Percentiles rank a stretch among this genome's conserved stretches.
Conservation (phyloP, 2,888 invertebrate genomes). For the Aquatica leii region DNA sequence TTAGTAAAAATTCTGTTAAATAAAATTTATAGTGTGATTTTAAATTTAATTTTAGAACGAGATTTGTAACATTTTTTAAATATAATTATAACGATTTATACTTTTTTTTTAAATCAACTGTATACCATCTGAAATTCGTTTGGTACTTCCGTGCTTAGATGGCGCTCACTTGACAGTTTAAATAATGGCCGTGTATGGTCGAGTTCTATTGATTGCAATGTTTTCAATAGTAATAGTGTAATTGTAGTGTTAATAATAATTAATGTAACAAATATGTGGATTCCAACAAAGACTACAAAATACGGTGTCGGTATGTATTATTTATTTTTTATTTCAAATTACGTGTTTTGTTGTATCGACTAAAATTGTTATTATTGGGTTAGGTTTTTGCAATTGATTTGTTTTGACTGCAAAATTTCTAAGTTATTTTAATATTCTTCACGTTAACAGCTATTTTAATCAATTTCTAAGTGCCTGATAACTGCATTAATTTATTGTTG, state of each 20-base stretch:
- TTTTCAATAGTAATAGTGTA: conserved; percentile 45
- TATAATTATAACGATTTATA: too few relatives aligned
- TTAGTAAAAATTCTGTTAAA: too few relatives aligned
- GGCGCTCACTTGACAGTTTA: conserved; percentile 16
- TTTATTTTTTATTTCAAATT: conserved; percentile 10
- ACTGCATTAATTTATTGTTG: too few relatives aligned
- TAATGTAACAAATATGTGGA: conserved; percentile 68
- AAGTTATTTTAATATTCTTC: conserved; percentile 2
- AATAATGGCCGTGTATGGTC: conserved; percentile 53
- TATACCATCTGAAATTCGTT: too few relatives aligned
- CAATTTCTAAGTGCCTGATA: neutral
- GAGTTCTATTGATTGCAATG: conserved; percentile 56
- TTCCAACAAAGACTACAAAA: conserved; percentile 76
- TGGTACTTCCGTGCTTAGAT: neutral
- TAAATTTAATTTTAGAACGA: too few relatives aligned
- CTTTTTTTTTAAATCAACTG: too few relatives aligned
- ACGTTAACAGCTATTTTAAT: neutral
- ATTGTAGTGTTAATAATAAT: conserved; percentile 26
- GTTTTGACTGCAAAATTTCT: conserved; percentile 22
- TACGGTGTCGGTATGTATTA: conserved; percentile 75
- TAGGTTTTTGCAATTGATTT: conserved; percentile 36
- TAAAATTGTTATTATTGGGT: conserved; percentile 25
- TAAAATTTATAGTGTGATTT: too few relatives aligned
- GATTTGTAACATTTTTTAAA: too few relatives aligned
- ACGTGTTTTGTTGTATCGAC: conserved; percentile 27